Conservation (phyloP, 1,140 invertebrate species). For the Sinella curviseta region DNA sequence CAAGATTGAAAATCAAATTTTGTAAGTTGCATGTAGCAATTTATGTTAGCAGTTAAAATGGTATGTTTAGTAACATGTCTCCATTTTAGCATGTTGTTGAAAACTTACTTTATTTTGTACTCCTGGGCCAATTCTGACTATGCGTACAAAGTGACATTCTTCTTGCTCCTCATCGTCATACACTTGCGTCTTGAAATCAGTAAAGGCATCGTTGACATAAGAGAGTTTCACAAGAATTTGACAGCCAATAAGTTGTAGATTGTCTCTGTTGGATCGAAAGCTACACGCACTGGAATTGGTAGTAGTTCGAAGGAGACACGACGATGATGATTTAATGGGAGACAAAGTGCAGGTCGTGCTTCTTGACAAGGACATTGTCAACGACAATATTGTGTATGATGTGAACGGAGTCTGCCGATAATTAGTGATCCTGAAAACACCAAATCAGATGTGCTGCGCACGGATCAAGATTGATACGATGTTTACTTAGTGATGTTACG, state of each 20-base stretch:
- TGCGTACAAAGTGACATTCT: constrained; percentile 23
- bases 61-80: background rate
- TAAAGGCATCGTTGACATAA: background rate
- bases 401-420: background rate
- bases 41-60: background rate
- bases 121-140: background rate
- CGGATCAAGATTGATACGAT: no score
- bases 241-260: background rate
- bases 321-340: background rate
- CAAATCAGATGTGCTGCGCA: no score
- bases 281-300: background rate
- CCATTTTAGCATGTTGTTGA: background rate
- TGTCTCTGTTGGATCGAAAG: background rate
- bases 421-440: no score
- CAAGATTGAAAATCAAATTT: background rate
- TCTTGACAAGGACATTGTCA: background rate
- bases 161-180: constrained; percentile 15
- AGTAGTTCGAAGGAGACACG: background rate
- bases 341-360: background rate
- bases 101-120: constrained; percentile 20
- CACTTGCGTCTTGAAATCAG: background rate
- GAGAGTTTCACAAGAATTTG: background rate
- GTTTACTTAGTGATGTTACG: no score
- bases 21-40: background rate
- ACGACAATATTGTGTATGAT: background rate